Conservation (phyloP, 2,797 vertebrate genomes). For the Acanthis flammea region DNA sequence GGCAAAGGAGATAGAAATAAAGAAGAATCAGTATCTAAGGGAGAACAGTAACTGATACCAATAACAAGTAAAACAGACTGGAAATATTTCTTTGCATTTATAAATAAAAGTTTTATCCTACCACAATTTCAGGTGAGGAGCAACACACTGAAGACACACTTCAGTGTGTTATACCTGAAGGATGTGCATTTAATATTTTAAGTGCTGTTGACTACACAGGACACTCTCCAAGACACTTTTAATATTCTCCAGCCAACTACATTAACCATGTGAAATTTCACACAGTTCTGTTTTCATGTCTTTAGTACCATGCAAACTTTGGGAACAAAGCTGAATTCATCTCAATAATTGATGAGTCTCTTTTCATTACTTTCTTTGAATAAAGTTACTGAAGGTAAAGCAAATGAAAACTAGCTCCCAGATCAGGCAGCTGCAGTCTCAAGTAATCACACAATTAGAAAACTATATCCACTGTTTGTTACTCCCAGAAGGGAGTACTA, state of each 20-base stretch:
- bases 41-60: background rate
- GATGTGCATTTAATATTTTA: background rate
- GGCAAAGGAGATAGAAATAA: background rate
- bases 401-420: slow-evolving; percentile 25
- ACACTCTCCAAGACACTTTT: background rate
- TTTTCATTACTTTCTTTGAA: slow-evolving; percentile 39
- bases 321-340: slow-evolving; percentile 32
- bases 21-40: background rate
- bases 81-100: background rate
- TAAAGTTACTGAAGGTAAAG: slow-evolving; percentile 45
- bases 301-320: background rate
- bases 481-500: background rate
- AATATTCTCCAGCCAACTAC: background rate
- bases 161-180: background rate
- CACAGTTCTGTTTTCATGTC: background rate
- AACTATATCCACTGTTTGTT: background rate
- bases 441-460: slow-evolving; percentile 36
- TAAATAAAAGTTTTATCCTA: background rate
- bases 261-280: background rate
- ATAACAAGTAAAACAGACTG: background rate
- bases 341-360: slow-evolving; percentile 44
- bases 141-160: background rate
- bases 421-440: background rate
- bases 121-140: background rate
- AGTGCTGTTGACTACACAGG: background rate